Evolutionary conservation across 2,113 vertebrate species (phyloP).

Genomic region (Octodon degus): DNA sequence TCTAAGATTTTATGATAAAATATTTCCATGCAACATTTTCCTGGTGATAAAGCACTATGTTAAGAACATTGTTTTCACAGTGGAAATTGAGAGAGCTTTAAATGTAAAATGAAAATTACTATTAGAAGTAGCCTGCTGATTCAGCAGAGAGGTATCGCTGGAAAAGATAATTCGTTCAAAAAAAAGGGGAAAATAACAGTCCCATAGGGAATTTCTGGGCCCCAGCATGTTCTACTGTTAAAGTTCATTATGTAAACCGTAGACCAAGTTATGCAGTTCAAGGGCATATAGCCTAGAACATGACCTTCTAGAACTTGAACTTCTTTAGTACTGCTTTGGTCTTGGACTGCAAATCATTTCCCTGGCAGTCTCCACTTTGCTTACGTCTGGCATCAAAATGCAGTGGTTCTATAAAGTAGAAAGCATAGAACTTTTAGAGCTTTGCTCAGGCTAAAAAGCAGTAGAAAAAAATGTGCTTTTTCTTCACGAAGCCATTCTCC

Average conservation of each 20-base stretch:
- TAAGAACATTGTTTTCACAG: slow-evolving; percentile 61
- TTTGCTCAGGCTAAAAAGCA: neutral
- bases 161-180: slow-evolving; percentile 62
- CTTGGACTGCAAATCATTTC: neutral
- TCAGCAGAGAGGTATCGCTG: slow-evolving; percentile 59
- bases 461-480: neutral
- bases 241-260: neutral
- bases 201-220: neutral
- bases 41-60: slow-evolving; percentile 36
- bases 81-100: slow-evolving; percentile 68
- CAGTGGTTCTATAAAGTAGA: neutral
- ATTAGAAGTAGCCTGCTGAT: slow-evolving; percentile 65
- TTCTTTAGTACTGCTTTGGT: neutral
- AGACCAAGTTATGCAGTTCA: neutral
- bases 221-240: neutral
- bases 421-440: neutral
- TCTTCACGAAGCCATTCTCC: neutral
- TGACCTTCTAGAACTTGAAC: neutral
- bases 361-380: neutral
- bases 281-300: neutral
- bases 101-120: slow-evolving; percentile 66
- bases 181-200: slow-evolving; percentile 55
- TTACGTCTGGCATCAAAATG: neutral
- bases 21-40: slow-evolving; percentile 49
- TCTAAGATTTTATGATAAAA: slow-evolving; percentile 59